A percentile compares a stretch with the other conserved stretches of the same genome.
Evolutionary conservation across 1,140 invertebrate genomes (phyloP).

Genomic region (Hylaeus volcanicus): DNA sequence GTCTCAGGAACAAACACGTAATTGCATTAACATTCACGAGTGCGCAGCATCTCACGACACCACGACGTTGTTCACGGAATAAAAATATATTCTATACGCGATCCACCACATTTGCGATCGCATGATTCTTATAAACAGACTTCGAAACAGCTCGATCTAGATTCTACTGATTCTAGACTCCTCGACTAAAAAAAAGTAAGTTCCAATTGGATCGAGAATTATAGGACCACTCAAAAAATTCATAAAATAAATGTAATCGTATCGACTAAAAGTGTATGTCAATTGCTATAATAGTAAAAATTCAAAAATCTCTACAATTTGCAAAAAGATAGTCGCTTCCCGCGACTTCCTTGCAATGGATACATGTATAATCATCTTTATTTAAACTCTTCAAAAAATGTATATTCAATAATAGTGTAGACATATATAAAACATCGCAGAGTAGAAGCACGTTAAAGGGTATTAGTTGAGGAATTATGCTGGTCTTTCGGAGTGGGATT

Average conservation of each 20-base stretch:
- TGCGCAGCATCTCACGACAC: background rate
- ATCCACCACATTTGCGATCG: background rate
- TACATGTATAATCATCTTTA: background rate
- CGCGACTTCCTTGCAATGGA: too few species aligned
- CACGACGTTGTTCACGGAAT: background rate
- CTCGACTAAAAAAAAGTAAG: too few species aligned
- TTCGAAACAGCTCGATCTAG: background rate
- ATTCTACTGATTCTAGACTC: background rate
- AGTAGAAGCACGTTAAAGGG: background rate
- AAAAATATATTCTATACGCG: background rate
- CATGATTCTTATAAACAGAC: background rate
- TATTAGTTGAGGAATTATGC: background rate
- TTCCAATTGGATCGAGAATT: background rate
- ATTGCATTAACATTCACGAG: background rate
- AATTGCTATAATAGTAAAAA: slow-evolving; percentile 1
- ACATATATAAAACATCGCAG: slow-evolving; percentile 10
- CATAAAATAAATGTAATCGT: background rate
- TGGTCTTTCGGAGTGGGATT: background rate
- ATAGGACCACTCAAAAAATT: background rate
- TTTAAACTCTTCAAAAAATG: background rate
- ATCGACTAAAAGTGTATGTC: background rate
- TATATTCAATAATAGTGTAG: slow-evolving; percentile 4
- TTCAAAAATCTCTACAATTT: background rate
- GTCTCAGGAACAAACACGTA: slow-evolving; percentile 28
- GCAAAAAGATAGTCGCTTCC: background rate